phyloP scores from a whole-genome alignment of 2,113 vertebrate species.

The Xiphias gladius region DNA sequence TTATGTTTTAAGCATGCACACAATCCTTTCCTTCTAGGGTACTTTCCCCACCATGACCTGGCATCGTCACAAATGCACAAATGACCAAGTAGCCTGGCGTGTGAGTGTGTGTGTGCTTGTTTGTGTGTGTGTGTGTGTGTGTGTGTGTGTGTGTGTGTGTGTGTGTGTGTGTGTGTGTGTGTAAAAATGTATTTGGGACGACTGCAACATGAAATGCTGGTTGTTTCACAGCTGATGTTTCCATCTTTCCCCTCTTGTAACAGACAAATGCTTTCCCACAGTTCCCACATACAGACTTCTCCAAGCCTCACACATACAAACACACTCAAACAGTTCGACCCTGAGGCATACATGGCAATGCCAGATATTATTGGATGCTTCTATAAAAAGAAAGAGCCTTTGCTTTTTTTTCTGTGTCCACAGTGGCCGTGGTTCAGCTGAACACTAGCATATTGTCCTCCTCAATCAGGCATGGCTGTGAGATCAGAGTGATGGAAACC shows the following conservation, averaged over 20 bases:
- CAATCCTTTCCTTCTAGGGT: slow-evolving; percentile 56
- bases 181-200: slow-evolving; percentile 1
- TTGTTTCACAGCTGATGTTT: slow-evolving; percentile 66
- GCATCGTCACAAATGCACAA: slow-evolving; percentile 45
- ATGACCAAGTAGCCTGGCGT: slow-evolving; percentile 37
- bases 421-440: slow-evolving; percentile 48
- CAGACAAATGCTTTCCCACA: slow-evolving; percentile 63
- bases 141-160: background rate
- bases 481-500: slow-evolving; percentile 65
- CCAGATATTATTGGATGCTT: slow-evolving; percentile 77
- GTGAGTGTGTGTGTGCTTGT: background rate
- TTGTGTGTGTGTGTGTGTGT: background rate
- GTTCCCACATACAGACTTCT: slow-evolving; percentile 38
- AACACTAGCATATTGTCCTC: slow-evolving; percentile 71
- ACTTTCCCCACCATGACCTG: slow-evolving; percentile 42
- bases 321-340: slow-evolving; percentile 46
- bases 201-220: slow-evolving; percentile 36
- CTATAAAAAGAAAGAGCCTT: slow-evolving; percentile 75
- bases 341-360: slow-evolving; percentile 73
- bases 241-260: slow-evolving; percentile 47
- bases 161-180: too few relatives aligned
- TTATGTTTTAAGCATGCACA: slow-evolving; percentile 36
- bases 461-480: slow-evolving; percentile 55
- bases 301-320: slow-evolving; percentile 12
- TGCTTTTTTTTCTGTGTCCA: slow-evolving; percentile 56